A percentile compares a stretch with the other conserved stretches of the same genome.
phyloP scores from a whole-genome alignment of 2,888 invertebrate genomes.

The Cheilosia scutellata region DNA sequence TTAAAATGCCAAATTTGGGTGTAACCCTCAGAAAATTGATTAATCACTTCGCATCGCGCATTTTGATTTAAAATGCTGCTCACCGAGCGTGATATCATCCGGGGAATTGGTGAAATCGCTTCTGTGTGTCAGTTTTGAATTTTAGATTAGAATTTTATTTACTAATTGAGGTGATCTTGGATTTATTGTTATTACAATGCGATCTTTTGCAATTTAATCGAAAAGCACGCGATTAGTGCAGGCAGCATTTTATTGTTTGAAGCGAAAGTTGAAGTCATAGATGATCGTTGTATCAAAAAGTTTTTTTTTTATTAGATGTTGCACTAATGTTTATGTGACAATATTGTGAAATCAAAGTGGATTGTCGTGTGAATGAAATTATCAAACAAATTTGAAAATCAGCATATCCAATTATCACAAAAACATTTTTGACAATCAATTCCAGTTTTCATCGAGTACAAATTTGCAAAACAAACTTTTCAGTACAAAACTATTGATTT shows the following conservation, averaged over 20 bases:
- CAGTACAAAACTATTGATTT: background rate
- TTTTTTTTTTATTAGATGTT: background rate
- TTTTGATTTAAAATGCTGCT: constrained; percentile 4
- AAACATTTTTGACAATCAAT: too few species aligned
- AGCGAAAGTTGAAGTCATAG: constrained; percentile 44
- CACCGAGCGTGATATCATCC: constrained; percentile 29
- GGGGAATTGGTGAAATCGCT: constrained; percentile 8
- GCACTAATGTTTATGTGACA: background rate
- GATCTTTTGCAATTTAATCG: constrained; percentile 28
- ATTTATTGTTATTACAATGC: constrained; percentile 24
- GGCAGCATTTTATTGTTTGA: background rate
- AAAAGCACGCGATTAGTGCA: constrained; percentile 7
- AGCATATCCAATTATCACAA: too few species aligned
- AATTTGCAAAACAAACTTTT: background rate
- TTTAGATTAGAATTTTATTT: constrained; percentile 27
- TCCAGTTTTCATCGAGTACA: constrained; percentile 7
- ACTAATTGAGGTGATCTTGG: constrained; percentile 31
- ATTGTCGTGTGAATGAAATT: background rate
- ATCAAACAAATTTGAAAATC: background rate
- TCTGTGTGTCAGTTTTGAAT: constrained; percentile 8
- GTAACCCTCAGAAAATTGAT: constrained; percentile 66
- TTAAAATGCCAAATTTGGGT: constrained; percentile 73
- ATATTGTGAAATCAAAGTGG: background rate
- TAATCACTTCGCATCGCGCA: constrained; percentile 31
- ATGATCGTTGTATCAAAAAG: background rate